phyloP scores from a whole-genome alignment of 2,888 invertebrate species.

The Diachrysia chrysitis region DNA sequence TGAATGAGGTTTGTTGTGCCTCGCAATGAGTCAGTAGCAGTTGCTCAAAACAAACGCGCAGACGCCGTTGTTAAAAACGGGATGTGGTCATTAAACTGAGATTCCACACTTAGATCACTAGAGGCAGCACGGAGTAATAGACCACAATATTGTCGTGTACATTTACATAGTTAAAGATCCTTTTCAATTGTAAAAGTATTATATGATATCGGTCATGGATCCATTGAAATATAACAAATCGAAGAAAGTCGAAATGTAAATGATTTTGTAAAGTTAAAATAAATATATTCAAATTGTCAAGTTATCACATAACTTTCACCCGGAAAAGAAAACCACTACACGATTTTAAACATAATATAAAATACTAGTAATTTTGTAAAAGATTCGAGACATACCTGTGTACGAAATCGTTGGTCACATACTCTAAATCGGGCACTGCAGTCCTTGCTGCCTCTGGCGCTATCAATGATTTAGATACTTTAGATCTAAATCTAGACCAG shows the following conservation, averaged over 20 bases:
- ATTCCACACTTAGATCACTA: constrained; percentile 77
- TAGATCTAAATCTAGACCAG: constrained; percentile 95
- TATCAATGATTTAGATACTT: constrained; percentile 95
- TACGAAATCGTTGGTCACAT: constrained; percentile 94
- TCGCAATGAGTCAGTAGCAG: constrained; percentile 79
- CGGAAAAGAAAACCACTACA: not conserved
- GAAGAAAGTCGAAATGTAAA: not conserved
- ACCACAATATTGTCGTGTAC: constrained; percentile 47
- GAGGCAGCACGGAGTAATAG: constrained; percentile 58
- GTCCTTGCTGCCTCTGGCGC: constrained; percentile 94
- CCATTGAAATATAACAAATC: not conserved
- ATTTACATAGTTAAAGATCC: constrained; percentile 13
- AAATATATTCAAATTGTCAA: not conserved
- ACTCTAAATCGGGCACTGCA: constrained; percentile 92
- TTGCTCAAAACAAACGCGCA: constrained; percentile 83
- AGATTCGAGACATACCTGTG: constrained; percentile 82
- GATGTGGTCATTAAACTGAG: constrained; percentile 87
- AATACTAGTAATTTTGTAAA: not conserved
- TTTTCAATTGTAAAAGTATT: constrained; percentile 9
- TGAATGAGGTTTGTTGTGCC: constrained; percentile 80
- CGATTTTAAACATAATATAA: not conserved
- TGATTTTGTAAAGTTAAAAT: not conserved
- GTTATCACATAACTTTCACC: not conserved
- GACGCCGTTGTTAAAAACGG: constrained; percentile 81
- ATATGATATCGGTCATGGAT: not conserved